A percentile compares a stretch with the other conserved stretches of the same genome.
Evolutionary conservation across 2,888 invertebrate species (phyloP).

Genomic region (Cheilosia soror): DNA sequence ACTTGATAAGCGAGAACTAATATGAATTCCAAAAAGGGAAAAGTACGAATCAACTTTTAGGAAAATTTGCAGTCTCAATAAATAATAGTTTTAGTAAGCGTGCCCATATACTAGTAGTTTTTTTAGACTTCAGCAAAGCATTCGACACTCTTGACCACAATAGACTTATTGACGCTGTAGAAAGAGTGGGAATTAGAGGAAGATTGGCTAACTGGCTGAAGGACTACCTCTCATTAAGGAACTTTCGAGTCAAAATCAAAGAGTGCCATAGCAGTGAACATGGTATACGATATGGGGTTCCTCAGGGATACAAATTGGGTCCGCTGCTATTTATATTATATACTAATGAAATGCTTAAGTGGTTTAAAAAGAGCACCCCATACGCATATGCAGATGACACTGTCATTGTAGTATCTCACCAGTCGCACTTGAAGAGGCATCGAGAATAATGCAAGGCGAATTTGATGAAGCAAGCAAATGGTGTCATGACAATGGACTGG

Average conservation of each 20-base stretch:
- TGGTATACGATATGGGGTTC: constrained; percentile 20
- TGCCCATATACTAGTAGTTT: too few species aligned
- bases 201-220: constrained; percentile 11
- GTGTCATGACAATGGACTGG: neutral
- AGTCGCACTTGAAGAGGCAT: neutral
- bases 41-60: neutral
- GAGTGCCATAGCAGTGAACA: neutral
- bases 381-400: neutral
- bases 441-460: neutral
- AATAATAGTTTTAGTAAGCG: neutral
- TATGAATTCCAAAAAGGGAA: neutral
- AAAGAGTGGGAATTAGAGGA: constrained; percentile 2
- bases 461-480: neutral
- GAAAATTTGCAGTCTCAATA: neutral
- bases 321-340: constrained; percentile 22
- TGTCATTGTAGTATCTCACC: neutral
- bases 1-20: neutral
- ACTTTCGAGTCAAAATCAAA: neutral
- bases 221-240: constrained; percentile 8
- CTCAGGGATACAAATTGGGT: constrained; percentile 13
- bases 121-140: neutral
- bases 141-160: neutral
- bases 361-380: neutral
- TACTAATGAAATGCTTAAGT: neutral
- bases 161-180: constrained; percentile 10